Conservation (phyloP, 2,113 vertebrate species). For the Phylloscopus whistleri region DNA sequence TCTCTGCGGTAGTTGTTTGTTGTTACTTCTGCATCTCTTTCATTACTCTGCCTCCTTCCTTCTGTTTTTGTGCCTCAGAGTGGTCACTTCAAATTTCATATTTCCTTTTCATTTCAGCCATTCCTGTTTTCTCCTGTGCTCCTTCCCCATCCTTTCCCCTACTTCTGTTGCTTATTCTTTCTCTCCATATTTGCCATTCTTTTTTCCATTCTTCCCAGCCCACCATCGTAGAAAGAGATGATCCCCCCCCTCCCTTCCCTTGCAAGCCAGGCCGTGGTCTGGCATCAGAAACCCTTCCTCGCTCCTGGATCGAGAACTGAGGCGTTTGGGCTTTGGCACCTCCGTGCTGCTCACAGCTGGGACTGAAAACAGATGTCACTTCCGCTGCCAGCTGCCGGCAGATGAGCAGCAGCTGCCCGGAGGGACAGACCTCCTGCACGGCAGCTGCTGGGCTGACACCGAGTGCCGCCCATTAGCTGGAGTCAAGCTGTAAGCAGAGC, state of each 20-base stretch:
- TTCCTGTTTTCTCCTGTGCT: neutral
- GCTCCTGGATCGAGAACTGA: conserved; percentile 66
- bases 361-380: conserved; percentile 53
- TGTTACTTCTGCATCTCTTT: neutral
- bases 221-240: conserved; percentile 28
- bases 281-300: conserved; percentile 56
- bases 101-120: neutral
- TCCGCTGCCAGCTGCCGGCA: conserved; percentile 60
- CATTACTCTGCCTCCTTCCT: neutral
- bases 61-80: neutral
- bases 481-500: neutral
- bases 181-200: conserved; percentile 13
- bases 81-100: neutral
- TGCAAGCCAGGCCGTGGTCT: conserved; percentile 57
- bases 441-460: conserved; percentile 34
- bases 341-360: conserved; percentile 29
- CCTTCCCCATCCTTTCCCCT: neutral
- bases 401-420: conserved; percentile 55
- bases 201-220: conserved; percentile 36
- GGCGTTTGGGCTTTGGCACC: conserved; percentile 43
- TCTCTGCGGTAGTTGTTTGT: neutral
- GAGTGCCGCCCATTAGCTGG: neutral
- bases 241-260: neutral
- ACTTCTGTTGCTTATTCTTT: conserved; percentile 24
- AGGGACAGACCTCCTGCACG: conserved; percentile 34